Conservation (phyloP, 2,113 vertebrate genomes). For the Ameiurus melas region DNA sequence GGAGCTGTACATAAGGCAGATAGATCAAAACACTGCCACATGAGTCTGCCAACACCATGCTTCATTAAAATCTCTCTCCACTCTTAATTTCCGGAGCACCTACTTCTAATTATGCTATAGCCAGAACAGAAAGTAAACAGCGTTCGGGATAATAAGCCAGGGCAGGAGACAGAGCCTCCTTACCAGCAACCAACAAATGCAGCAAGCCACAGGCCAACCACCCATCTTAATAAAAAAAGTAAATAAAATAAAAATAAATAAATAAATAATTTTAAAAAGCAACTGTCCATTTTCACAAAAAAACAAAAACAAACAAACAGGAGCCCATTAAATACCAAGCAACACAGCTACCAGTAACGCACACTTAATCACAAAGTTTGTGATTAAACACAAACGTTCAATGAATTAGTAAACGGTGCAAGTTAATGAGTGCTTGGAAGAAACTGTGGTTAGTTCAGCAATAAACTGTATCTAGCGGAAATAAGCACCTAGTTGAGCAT, state of each 20-base stretch:
- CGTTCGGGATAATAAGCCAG: not conserved
- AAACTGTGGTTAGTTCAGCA: constrained; percentile 42
- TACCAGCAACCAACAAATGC: not conserved
- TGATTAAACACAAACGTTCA: not conserved
- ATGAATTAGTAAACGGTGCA: not conserved
- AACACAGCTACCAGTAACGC: not conserved
- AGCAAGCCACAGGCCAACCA: not conserved
- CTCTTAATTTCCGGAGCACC: not conserved
- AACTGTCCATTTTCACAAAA: not conserved
- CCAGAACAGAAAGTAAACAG: not conserved
- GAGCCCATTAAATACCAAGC: not conserved
- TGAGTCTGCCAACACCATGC: not conserved
- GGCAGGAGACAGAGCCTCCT: not conserved
- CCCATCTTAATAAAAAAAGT: constrained; percentile 42
- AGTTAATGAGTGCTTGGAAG: constrained; percentile 13
- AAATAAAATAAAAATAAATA: too few relatives aligned
- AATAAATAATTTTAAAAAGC: not conserved
- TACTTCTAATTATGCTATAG: not conserved
- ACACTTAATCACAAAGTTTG: not conserved
- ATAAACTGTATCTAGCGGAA: constrained; percentile 17
- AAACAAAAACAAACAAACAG: not conserved
- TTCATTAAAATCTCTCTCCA: not conserved
- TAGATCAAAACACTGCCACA: constrained; percentile 56
- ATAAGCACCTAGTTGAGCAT: constrained; percentile 46
- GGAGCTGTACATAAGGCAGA: constrained; percentile 39